A percentile compares a stretch with the other conserved stretches of the same genome.
These are phyloP conservation scores for Steromphala cineraria DNA, from an alignment of 2,888 invertebrate species.

Conservation along the genomic window DNA sequence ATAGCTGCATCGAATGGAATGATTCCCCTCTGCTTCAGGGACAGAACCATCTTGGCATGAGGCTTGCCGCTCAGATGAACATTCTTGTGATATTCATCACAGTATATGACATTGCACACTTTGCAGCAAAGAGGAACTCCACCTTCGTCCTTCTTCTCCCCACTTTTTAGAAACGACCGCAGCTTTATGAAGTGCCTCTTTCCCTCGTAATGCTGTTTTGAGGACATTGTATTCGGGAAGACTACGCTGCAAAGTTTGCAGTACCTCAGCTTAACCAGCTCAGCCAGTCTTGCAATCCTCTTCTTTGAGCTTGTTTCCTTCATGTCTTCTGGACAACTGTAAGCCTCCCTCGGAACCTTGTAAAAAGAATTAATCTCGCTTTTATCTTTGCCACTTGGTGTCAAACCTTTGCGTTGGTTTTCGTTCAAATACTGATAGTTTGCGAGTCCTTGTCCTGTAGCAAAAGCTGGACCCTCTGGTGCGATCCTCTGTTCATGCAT, in stretches of 20 bases:
- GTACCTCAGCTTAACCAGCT: not conserved
- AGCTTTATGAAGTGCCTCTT: not conserved
- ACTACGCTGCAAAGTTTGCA: not conserved
- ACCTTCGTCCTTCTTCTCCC: not conserved
- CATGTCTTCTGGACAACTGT: not conserved
- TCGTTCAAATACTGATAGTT: not conserved
- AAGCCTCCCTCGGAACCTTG: not conserved
- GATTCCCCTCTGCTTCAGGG: not conserved
- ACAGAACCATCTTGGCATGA: not conserved
- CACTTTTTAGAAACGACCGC: not conserved
- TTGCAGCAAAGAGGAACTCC: not conserved
- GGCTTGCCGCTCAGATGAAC: not conserved
- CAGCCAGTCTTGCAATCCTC: not conserved
- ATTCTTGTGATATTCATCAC: not conserved
- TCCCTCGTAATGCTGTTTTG: not conserved
- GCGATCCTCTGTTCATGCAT: not conserved
- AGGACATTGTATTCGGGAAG: not conserved
- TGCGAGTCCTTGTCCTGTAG: not conserved
- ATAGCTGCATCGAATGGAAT: not conserved
- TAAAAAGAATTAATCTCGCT: not conserved
- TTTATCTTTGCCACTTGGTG: not conserved
- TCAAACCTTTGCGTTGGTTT: not conserved
- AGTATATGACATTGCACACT: not conserved
- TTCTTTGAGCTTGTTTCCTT: not conserved
- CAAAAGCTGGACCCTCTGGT: not conserved